Evolutionary conservation across 1,140 invertebrate species (phyloP).

Genomic region (Aphelenchoides besseyi): DNA sequence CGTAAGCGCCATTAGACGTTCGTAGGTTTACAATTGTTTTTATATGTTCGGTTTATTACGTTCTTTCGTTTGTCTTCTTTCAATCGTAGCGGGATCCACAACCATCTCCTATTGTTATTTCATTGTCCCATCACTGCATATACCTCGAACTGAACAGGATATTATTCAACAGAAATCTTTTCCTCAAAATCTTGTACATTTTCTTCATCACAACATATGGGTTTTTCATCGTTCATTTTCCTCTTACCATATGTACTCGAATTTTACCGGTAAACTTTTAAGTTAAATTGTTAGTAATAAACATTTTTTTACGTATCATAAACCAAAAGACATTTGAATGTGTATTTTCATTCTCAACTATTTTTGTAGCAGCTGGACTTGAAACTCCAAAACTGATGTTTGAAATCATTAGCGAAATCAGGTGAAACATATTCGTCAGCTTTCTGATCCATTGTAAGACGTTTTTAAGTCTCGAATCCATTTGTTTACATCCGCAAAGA

Average conservation of each 20-base stretch:
- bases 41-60: not conserved
- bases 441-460: too few relatives aligned
- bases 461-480: too few relatives aligned
- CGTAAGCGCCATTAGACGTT: not conserved
- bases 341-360: too few relatives aligned
- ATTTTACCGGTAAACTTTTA: constrained; percentile 1
- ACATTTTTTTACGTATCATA: too few relatives aligned
- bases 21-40: not conserved
- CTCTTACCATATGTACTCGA: not conserved
- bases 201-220: not conserved
- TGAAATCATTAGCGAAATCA: too few relatives aligned
- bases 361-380: too few relatives aligned
- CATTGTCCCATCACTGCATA: not conserved
- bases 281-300: too few relatives aligned
- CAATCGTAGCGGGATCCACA: not conserved
- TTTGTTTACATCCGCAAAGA: too few relatives aligned
- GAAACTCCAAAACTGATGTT: too few relatives aligned
- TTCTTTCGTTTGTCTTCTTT: not conserved
- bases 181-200: not conserved
- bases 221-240: not conserved
- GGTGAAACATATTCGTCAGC: too few relatives aligned
- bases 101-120: not conserved
- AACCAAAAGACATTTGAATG: too few relatives aligned
- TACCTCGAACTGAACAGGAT: not conserved
- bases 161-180: not conserved